Evolutionary conservation across 2,113 vertebrate species (phyloP).

Genomic region (Empidonax traillii): DNA sequence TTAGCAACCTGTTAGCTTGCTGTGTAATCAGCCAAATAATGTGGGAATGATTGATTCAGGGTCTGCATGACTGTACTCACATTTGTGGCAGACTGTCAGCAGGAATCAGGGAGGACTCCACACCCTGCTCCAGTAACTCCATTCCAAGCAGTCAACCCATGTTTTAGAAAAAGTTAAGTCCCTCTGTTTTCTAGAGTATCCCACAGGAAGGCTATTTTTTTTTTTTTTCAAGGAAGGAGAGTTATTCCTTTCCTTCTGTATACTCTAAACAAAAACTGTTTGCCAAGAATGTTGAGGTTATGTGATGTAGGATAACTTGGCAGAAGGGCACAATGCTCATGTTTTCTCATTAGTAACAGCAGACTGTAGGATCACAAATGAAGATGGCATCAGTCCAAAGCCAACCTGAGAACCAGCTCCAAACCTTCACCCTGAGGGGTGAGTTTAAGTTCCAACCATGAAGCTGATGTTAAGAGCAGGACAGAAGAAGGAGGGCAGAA

Average conservation of each 20-base stretch:
- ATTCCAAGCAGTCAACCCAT: neutral
- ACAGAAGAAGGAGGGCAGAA: neutral
- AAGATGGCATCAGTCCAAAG: neutral
- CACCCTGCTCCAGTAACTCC: accelerated
- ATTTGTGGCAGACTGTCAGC: neutral
- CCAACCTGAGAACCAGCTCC: neutral
- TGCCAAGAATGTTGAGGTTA: neutral
- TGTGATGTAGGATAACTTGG: neutral
- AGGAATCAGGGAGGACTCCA: neutral
- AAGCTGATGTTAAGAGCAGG: neutral
- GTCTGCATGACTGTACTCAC: neutral
- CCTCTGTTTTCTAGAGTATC: neutral
- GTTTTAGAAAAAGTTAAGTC: neutral
- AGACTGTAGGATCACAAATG: neutral
- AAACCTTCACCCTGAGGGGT: neutral
- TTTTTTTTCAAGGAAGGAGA: neutral
- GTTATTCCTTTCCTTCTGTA: neutral
- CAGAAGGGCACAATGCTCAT: neutral
- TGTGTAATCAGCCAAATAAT: neutral
- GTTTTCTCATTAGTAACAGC: neutral
- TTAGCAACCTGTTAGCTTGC: neutral
- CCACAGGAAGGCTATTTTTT: neutral
- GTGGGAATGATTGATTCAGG: neutral
- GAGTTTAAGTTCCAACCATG: neutral
- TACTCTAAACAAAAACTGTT: neutral